phyloP scores from a whole-genome alignment of 1,140 invertebrate species.

The Zaprionus nigranus region DNA sequence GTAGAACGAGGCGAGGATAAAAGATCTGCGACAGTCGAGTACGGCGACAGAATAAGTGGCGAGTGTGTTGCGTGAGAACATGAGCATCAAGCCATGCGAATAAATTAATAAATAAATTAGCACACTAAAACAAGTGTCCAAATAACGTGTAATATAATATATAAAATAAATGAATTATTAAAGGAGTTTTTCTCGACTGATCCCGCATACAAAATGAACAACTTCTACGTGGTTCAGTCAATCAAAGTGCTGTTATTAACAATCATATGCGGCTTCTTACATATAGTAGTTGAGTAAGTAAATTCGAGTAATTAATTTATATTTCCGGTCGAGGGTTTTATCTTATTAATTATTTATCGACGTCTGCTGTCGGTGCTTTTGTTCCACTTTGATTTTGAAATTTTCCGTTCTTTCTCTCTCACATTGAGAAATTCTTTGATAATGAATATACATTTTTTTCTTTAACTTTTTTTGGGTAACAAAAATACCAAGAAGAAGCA shows the following conservation, averaged over 20 bases:
- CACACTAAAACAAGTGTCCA: neutral
- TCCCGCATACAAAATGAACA: slow-evolving; percentile 13
- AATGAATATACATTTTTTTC: slow-evolving; percentile 33
- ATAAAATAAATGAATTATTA: neutral
- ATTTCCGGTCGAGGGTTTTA: neutral
- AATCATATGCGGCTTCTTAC: slow-evolving; percentile 41
- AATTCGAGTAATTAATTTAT: neutral
- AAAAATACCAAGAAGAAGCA: neutral
- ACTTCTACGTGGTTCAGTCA: slow-evolving; percentile 23
- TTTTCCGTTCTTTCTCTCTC: neutral
- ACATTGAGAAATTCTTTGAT: slow-evolving; percentile 20
- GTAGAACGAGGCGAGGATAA: slow-evolving; percentile 32
- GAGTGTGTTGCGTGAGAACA: slow-evolving; percentile 29
- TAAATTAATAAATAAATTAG: slow-evolving; percentile 13
- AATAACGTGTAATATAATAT: neutral
- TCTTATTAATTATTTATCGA: slow-evolving; percentile 7
- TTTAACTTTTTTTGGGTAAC: slow-evolving; percentile 20
- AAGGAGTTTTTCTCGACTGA: neutral
- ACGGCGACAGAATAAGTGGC: slow-evolving; percentile 33
- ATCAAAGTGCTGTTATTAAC: slow-evolving; percentile 44
- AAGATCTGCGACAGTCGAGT: slow-evolving; percentile 17
- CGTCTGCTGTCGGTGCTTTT: neutral
- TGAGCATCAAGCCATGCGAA: slow-evolving; percentile 40
- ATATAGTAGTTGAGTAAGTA: slow-evolving; percentile 45
- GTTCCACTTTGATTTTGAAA: neutral